phyloP scores from a whole-genome alignment of 2,888 invertebrate genomes.

The Subacronicta megacephala region DNA sequence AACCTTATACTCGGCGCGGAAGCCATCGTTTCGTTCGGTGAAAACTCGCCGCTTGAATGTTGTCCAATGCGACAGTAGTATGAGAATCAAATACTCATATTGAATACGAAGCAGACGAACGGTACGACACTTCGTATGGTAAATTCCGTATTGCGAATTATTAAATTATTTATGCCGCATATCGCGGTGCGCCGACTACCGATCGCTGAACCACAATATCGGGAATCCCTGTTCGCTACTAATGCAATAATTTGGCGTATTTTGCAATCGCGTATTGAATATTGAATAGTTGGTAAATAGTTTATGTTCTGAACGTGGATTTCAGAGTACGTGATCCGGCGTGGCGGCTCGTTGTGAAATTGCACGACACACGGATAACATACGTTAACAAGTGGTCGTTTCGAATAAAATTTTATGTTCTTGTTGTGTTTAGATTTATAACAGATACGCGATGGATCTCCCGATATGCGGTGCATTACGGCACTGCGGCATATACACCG shows the following conservation, averaged over 20 bases:
- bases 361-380: constrained; percentile 81
- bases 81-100: constrained; percentile 89
- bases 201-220: constrained; percentile 89
- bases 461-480: constrained; percentile 59
- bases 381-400: constrained; percentile 84
- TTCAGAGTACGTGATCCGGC: constrained; percentile 86
- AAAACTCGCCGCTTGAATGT: constrained; percentile 74
- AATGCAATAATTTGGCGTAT: constrained; percentile 90
- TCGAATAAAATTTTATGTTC: constrained; percentile 81
- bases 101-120: constrained; percentile 88
- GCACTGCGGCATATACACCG: constrained; percentile 38
- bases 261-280: constrained; percentile 89
- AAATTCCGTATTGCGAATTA: constrained; percentile 90
- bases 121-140: constrained; percentile 88
- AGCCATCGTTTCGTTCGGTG: constrained; percentile 75
- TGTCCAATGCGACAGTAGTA: constrained; percentile 87
- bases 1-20: constrained; percentile 74
- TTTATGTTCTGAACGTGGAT: constrained; percentile 87
- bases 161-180: constrained; percentile 90
- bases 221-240: constrained; percentile 89
- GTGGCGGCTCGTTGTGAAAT: constrained; percentile 83
- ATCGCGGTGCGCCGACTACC: constrained; percentile 82
- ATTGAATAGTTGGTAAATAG: constrained; percentile 89
- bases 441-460: constrained; percentile 72
- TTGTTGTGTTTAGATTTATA: constrained; percentile 81